Evolutionary conservation across 2,888 invertebrate species (phyloP), one percentile per base, ranked within the genome.

Genomic region (Eumacrocentrus americanus): DNA sequence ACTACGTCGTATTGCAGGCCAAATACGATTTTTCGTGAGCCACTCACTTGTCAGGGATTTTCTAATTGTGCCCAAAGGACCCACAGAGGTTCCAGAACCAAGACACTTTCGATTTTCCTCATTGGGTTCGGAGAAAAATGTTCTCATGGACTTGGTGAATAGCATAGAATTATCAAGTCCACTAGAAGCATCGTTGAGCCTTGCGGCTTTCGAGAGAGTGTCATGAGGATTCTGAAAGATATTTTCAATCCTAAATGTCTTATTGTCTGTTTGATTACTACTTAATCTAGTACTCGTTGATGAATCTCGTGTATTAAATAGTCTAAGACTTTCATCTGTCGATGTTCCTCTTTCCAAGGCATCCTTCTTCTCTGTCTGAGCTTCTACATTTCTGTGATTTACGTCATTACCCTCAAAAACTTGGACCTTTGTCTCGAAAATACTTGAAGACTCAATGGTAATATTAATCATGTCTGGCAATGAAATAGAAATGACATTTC

Each of bases 391-490:
- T 29, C 63, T 61, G 6, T 42, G 46, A n/a, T 40, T 14, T 5
- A 56, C 50, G 23, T 65, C 67, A 18, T 46, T 51, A 14, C 56
- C 60, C 34, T 73, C 71, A 3, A 68, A 62, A 0, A 77, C 62
- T 0, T 71, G 69, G 37, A 79, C 72, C 42, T 67, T 75, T 0
- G 78, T 75, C 25, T 77, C 78, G 20, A 76, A 23, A 5, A 60
- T 50, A 22, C 66, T 73, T 1, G 72, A 52, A 2, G 75, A 74
- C 29, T 78, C 77, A 22, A 79, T 74, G 1, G 75, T 76, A 54
- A 79, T 77, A 25, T 64, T 73, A 6, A 79, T 63, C 63, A 71
- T 69, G 12, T 78, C 76, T 3, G 78, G 75, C n/a, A 78, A 22
- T 0, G 72, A 73, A 58, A 78, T 78, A 1, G 75, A 76, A 34